Evolutionary conservation across 2,113 vertebrate genomes (phyloP).

Genomic region (Rhineura floridana): DNA sequence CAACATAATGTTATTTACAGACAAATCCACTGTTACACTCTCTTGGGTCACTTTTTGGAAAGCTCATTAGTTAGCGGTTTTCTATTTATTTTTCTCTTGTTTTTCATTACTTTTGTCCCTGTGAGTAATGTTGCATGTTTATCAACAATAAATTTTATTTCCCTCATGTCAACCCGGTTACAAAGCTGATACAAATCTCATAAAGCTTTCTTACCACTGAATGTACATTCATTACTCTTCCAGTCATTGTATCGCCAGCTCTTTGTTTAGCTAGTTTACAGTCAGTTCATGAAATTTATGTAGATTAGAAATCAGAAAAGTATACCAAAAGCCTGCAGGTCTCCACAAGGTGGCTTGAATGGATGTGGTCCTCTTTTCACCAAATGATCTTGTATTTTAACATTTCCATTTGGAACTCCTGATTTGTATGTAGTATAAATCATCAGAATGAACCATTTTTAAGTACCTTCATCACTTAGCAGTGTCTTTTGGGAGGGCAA

Average conservation of each 20-base stretch:
- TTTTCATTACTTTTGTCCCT: conserved; percentile 51
- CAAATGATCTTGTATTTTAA: conserved; percentile 35
- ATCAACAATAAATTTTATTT: conserved; percentile 71
- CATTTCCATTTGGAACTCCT: conserved; percentile 10
- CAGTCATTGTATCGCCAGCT: conserved; percentile 56
- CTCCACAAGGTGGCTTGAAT: neutral
- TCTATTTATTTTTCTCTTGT: conserved; percentile 58
- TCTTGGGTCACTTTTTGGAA: conserved; percentile 43
- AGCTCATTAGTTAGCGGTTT: conserved; percentile 51
- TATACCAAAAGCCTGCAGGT: conserved; percentile 48
- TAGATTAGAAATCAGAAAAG: conserved; percentile 60
- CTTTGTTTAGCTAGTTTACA: conserved; percentile 62
- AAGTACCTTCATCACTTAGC: conserved; percentile 44
- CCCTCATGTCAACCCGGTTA: conserved; percentile 48
- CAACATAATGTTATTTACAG: conserved; percentile 13
- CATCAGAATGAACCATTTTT: conserved; percentile 36
- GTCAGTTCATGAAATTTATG: conserved; percentile 63
- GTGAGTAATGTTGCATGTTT: conserved; percentile 61
- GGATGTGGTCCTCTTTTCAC: conserved; percentile 29
- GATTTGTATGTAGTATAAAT: conserved; percentile 35
- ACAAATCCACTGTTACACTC: conserved; percentile 34
- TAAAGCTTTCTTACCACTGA: conserved; percentile 58
- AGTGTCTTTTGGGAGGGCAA: conserved; percentile 19
- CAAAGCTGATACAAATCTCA: conserved; percentile 61
- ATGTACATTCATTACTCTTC: conserved; percentile 57